phyloP scores from a whole-genome alignment of 2,113 vertebrate species.

The Peromyscus leucopus region DNA sequence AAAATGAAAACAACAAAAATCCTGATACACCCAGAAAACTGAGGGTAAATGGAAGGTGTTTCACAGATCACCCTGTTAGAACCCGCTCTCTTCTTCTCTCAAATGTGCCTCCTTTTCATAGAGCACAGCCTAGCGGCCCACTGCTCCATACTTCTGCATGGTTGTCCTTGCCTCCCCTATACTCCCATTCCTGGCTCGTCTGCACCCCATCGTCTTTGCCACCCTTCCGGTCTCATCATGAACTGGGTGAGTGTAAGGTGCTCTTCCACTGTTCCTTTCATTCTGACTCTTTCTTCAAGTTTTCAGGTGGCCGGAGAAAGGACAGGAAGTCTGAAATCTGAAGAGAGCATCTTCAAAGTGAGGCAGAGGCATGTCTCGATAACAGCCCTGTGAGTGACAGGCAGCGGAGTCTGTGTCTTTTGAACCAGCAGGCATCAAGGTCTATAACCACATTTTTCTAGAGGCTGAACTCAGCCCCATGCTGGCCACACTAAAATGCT shows the following conservation, averaged over 20 bases:
- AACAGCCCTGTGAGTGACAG: slow-evolving; percentile 31
- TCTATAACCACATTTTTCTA: slow-evolving; percentile 78
- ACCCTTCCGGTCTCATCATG: neutral
- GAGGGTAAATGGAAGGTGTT: neutral
- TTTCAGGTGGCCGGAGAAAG: neutral
- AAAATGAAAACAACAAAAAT: neutral
- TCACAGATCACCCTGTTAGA: neutral
- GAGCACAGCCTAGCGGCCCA: neutral
- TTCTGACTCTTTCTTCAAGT: neutral
- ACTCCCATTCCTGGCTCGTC: neutral
- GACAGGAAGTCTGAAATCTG: slow-evolving; percentile 63
- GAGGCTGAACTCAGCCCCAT: slow-evolving; percentile 54
- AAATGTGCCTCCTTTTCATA: slow-evolving; percentile 57
- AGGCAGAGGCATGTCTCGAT: neutral
- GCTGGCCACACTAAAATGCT: slow-evolving; percentile 70
- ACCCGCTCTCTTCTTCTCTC: neutral
- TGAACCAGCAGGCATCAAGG: slow-evolving; percentile 71
- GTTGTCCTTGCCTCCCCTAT: neutral
- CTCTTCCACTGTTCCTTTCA: neutral
- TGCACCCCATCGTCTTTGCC: neutral
- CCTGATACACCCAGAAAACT: neutral
- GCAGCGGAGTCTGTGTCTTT: slow-evolving; percentile 28
- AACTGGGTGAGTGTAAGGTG: neutral
- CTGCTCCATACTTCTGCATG: neutral
- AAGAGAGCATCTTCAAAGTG: slow-evolving; percentile 62